phyloP scores from a whole-genome alignment of 2,888 invertebrate genomes.

The Folsomia manolachei region DNA sequence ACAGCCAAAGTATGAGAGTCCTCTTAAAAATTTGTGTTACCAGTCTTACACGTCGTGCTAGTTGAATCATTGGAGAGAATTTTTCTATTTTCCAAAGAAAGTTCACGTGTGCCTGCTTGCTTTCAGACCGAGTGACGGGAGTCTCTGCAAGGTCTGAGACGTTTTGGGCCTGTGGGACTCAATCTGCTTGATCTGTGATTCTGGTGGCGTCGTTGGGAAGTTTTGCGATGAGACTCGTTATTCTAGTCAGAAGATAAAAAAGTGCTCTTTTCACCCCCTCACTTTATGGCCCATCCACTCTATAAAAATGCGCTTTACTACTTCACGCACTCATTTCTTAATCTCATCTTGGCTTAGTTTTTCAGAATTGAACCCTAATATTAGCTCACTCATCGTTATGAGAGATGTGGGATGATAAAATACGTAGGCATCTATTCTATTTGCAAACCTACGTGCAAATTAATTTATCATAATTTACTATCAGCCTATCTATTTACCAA shows the following conservation, averaged over 20 bases:
- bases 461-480: too few species aligned
- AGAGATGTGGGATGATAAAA: too few species aligned
- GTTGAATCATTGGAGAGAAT: background rate
- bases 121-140: too few species aligned
- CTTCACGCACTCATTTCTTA: slow-evolving; percentile 33
- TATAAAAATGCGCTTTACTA: slow-evolving; percentile 30
- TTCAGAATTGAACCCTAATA: background rate
- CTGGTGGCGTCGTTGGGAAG: slow-evolving; percentile 39
- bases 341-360: slow-evolving; percentile 23
- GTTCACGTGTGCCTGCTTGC: too few species aligned
- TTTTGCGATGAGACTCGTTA: slow-evolving; percentile 43
- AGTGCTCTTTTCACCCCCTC: slow-evolving; percentile 12
- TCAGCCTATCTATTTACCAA: too few species aligned
- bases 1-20: background rate
- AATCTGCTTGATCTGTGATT: slow-evolving; percentile 36
- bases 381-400: too few species aligned
- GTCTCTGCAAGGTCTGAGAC: too few species aligned
- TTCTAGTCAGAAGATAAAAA: slow-evolving; percentile 42
- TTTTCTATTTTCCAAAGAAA: background rate
- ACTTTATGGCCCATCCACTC: slow-evolving; percentile 14
- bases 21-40: too few species aligned
- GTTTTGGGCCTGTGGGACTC: slow-evolving; percentile 1
- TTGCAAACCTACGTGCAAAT: background rate
- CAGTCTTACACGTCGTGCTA: background rate
- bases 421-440: background rate